Base-by-base conservation (phyloP, 2,888 invertebrate species). In the Synergus itoensis region DNA sequence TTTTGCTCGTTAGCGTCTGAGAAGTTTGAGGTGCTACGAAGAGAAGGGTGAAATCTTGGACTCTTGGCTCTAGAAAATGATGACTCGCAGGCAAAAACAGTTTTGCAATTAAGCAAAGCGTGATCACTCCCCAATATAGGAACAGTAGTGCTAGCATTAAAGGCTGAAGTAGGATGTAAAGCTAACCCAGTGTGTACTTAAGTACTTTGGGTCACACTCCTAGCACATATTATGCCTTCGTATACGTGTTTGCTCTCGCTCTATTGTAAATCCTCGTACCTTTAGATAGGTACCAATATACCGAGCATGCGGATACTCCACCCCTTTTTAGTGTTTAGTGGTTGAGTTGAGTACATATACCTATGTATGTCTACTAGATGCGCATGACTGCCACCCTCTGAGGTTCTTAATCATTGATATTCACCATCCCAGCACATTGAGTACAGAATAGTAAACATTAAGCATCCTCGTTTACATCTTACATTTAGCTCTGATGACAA, bases 401-500 rank as follows among this genome's bases (percentile, higher is more conserved):
- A 81, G 82, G 79, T 84, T 81, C 85, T 86, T 84, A 86, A 86
- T 85, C 84, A 86, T 86, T 85, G 83, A 87, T 85, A 84, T 83
- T 82, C 82, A 82, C 79, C 81, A 73, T 78, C 81, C 48, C 75
- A 80, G 73, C 80, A 79, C 79, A 81, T 83, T 78, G 80, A 82
- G 80, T 75, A 76, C 82, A 81, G 81, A 85, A 84, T 84, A 83
- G 80, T 83, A 78, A 82, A 60, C 40, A 67, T 77, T 79, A 53
- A 78, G 48, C 40, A 76, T 57, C 64, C 69, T 83, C 80, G 67
- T 83, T 81, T 79, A 81, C 76, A 63, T 48, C 43, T 21, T 64
- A 45, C 0, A 62, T 63, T 63, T 63, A 63, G 63, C 14, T 12
- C 18, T 14, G 36, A 48, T 69, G 36, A 4, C 4, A 45, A 69